Base-by-base conservation (phyloP, 2,797 vertebrate species). In the Danionella dracula region DNA sequence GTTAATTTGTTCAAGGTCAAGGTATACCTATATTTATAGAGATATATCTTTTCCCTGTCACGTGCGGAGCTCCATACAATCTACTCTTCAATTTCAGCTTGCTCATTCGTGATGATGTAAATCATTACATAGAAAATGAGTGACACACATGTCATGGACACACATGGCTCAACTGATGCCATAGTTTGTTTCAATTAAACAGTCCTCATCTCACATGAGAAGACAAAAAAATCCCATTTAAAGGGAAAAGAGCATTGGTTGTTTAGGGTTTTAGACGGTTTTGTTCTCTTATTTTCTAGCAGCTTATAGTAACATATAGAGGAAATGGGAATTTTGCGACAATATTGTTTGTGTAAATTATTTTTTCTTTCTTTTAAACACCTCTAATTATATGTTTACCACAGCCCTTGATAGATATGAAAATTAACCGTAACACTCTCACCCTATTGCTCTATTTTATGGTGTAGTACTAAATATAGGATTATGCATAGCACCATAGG, bases 401-500 rank as follows among this genome's bases (percentile, higher is more conserved):
- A 37, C 68, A 73, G 71, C 71, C 75, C 75, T 76, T 76, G 44
- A 29, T 56, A 34, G 60, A 58, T 66, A 60, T 73, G 66, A 54
- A 49, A 49, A 62, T 20, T 66, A n/a, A 12, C 56, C 66, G 56
- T 65, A 81, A 83, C 76, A n/a, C n/a, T 72, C 80, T 76, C 67
- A 76, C 40, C 78, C 74, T 88, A 88, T 88, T 88, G 88, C 87
- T 88, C 75, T 83, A 76, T 83, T 77, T 83, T 79, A 83, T 73
- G 79, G 78, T 72, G 75, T 83, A 81, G 58, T 56, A 66, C 84
- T 50, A 81, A 78, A 76, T 80, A 77, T 75, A 27, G 74, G 49
- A 78, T 40, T 58, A 84, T 86, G 84, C 81, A 79, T 88, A 90
- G 86, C 88, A 88, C 88, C 87, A 78, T 85, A 83, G 67, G 69